Evolutionary conservation across 2,797 vertebrate genomes (phyloP), one percentile per base, ranked within the genome.

Genomic region (Tamandua tetradactyla): DNA sequence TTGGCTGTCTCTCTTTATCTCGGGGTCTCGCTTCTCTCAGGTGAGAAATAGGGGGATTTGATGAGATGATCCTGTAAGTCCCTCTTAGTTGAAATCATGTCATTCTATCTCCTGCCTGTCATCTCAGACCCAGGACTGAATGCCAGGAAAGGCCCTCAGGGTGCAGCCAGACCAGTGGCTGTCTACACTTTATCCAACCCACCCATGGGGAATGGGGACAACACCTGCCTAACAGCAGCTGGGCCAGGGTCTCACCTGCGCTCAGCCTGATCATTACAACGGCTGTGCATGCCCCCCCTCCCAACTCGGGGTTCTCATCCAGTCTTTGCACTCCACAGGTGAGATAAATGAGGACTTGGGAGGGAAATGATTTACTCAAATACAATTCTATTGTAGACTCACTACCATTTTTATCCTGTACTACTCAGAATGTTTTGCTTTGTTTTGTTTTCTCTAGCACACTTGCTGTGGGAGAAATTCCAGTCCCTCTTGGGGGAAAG

Each of bases 381-480:
- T 30, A 5, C 13, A 11, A 37, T 13, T 57, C 52, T 15, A 59
- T 25, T 5, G 7, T 3, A 9, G 7, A 10, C 49, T 89, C 47
- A 11, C 57, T 32, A 27, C 7, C 6, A 9, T 37, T 44, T 59
- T 72, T 42, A 13, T 37, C 42, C 79, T 83, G 64, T 2, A 7
- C 44, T 6, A 11, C 30, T 89, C 76, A n/a, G 69, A 91, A 35
- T 17, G 61, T 64, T 66, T 37, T 61, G 47, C 14, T 80, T 93
- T 61, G 30, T 55, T 66, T 69, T 27, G 20, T 42, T 25, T 18
- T 14, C 69, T 85, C 64, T 17, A 68, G 72, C 82, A 87, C 69
- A 49, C 93, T 92, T n/a, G 84, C 80, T 93, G 76, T 71, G 88
- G 94, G 74, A 96, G 74, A 91, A 69, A 78, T 57, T 87, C 86